Evolutionary conservation across 1,140 invertebrate species (phyloP).

Genomic region (Apis florea): DNA sequence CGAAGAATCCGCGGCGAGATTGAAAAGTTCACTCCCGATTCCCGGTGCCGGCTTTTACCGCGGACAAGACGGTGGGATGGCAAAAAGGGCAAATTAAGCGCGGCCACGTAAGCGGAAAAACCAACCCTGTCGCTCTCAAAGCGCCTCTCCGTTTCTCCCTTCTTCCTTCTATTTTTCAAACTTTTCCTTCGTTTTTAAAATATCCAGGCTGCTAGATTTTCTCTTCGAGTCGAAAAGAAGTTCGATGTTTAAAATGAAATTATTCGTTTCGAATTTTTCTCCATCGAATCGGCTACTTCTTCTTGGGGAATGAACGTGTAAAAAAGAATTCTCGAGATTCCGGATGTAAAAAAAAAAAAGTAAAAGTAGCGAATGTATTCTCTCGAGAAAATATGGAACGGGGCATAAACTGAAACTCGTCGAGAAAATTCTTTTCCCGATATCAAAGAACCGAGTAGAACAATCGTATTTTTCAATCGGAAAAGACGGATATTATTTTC

Average conservation of each 20-base stretch:
- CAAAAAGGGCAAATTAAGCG: constrained; percentile 53
- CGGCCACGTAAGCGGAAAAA: constrained; percentile 40
- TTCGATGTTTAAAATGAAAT: too few species aligned
- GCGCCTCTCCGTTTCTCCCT: not conserved
- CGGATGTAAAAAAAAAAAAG: too few species aligned
- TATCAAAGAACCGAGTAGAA: not conserved
- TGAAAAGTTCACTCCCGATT: constrained; percentile 49
- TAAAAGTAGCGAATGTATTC: too few species aligned
- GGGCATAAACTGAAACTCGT: not conserved
- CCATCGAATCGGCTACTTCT: too few species aligned
- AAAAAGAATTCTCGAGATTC: too few species aligned
- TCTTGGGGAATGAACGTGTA: too few species aligned
- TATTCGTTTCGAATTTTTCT: too few species aligned
- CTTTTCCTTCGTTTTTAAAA: not conserved
- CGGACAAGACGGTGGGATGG: constrained; percentile 46
- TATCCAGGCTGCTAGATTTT: not conserved
- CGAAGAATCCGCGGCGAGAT: constrained; percentile 51
- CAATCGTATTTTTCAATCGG: not conserved
- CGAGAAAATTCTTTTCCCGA: not conserved
- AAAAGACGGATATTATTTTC: constrained; percentile 17
- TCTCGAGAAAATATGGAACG: not conserved
- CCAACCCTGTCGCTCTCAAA: constrained; percentile 5
- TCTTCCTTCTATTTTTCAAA: not conserved
- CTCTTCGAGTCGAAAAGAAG: not conserved
- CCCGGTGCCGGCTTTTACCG: constrained; percentile 31